phyloP scores from a whole-genome alignment of 2,888 invertebrate genomes.

The Brachyopa scutellaris region DNA sequence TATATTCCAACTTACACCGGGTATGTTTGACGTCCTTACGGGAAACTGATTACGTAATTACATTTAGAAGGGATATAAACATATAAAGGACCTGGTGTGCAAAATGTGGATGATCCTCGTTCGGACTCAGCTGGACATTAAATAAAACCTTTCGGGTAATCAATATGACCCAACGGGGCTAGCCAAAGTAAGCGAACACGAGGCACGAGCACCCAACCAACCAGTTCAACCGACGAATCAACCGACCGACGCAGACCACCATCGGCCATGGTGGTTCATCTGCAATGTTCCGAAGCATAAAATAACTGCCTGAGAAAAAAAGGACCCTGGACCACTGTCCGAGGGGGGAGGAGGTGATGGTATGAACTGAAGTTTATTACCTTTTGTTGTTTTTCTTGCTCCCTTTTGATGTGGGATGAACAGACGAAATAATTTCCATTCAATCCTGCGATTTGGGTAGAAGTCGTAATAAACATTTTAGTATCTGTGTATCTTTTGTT shows the following conservation, averaged over 20 bases:
- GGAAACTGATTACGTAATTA: conserved; percentile 66
- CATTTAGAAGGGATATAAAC: conserved; percentile 45
- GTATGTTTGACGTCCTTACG: conserved; percentile 20
- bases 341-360: conserved; percentile 1
- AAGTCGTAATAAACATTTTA: conserved; percentile 66
- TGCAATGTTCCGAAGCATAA: conserved; percentile 50
- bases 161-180: conserved; percentile 60
- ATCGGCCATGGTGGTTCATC: conserved; percentile 51
- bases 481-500: conserved; percentile 50
- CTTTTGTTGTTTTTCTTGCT: conserved; percentile 16
- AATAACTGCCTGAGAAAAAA: conserved; percentile 30
- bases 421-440: conserved; percentile 61
- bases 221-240: conserved; percentile 58
- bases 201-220: conserved; percentile 46
- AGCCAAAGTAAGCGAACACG: conserved; percentile 4
- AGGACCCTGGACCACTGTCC: neutral
- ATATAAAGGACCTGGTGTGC: conserved; percentile 36
- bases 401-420: conserved; percentile 23
- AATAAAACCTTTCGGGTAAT: conserved; percentile 68
- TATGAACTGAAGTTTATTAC: conserved; percentile 58
- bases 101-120: conserved; percentile 49
- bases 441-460: conserved; percentile 56
- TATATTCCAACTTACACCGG: neutral
- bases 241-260: conserved; percentile 48
- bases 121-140: conserved; percentile 62